Evolutionary conservation across 2,113 vertebrate species (phyloP).

Genomic region (Halichoerus grypus): DNA sequence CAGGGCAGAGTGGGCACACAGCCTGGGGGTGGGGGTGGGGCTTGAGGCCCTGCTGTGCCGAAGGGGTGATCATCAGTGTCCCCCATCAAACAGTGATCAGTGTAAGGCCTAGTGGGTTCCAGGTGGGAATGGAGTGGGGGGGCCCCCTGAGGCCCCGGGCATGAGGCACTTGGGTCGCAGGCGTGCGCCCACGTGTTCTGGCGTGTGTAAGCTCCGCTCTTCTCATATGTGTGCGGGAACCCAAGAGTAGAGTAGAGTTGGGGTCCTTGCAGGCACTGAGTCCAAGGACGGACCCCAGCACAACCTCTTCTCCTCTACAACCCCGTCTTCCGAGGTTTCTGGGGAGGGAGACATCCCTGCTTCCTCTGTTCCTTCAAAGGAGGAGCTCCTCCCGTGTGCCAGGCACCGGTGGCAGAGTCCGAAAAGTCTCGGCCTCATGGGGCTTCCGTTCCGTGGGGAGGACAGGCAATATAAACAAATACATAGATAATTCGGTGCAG

Average conservation of each 20-base stretch:
- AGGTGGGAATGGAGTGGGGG: fast-evolving
- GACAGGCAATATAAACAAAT: not conserved
- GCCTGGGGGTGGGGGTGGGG: fast-evolving
- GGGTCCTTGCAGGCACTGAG: not conserved
- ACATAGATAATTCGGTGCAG: not conserved
- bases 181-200: fast-evolving
- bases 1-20: no score
- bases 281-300: fast-evolving
- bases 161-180: fast-evolving
- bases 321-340: not conserved
- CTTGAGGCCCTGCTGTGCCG: not conserved
- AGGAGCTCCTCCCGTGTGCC: not conserved
- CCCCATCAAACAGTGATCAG: not conserved
- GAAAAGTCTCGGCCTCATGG: not conserved
- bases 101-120: not conserved
- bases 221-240: not conserved
- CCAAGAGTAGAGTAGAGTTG: not conserved
- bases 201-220: fast-evolving
- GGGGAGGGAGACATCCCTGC: not conserved
- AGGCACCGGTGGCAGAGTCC: not conserved
- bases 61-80: not conserved
- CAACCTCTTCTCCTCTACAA: not conserved
- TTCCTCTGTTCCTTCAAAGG: not conserved
- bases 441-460: not conserved
- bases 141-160: not conserved